These are phyloP conservation scores for Polypterus bichir DNA, from an alignment of 2,113 vertebrate species.

Conservation along the genomic window DNA sequence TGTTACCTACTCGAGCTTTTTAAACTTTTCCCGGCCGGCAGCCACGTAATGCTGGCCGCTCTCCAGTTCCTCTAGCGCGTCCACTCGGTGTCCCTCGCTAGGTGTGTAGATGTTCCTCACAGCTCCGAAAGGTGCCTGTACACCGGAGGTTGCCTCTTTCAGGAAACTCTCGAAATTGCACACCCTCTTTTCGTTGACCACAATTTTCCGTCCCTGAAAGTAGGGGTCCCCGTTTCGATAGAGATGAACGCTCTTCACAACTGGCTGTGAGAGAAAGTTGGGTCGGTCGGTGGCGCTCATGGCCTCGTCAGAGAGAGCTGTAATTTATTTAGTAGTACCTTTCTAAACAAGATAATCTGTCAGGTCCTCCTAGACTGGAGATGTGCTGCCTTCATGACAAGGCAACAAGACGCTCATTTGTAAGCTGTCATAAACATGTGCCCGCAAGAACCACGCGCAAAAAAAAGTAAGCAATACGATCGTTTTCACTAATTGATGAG, in stretches of 20 bases:
- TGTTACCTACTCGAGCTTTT: slow-evolving; percentile 80
- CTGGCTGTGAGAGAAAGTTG: slow-evolving; percentile 69
- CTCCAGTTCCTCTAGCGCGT: slow-evolving; percentile 65
- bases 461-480: too few species aligned
- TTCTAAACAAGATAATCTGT: neutral
- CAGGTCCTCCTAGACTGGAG: neutral
- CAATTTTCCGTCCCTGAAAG: slow-evolving; percentile 74
- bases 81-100: slow-evolving; percentile 66
- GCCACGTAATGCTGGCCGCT: slow-evolving; percentile 90
- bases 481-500: too few species aligned
- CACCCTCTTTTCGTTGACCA: slow-evolving; percentile 78
- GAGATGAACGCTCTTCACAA: slow-evolving; percentile 78
- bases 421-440: neutral
- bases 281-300: slow-evolving; percentile 46
- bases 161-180: slow-evolving; percentile 80
- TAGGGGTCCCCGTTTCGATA: slow-evolving; percentile 87
- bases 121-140: slow-evolving; percentile 80
- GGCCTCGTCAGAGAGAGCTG: slow-evolving; percentile 6
- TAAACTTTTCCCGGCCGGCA: slow-evolving; percentile 81
- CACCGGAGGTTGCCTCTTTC: slow-evolving; percentile 75
- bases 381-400: neutral
- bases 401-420: neutral
- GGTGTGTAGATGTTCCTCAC: slow-evolving; percentile 90
- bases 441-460: neutral
- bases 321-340: neutral